Evolutionary conservation across 1,140 invertebrate genomes (phyloP), one percentile per base, ranked within the genome.

Genomic region (Eumaeus atala): DNA sequence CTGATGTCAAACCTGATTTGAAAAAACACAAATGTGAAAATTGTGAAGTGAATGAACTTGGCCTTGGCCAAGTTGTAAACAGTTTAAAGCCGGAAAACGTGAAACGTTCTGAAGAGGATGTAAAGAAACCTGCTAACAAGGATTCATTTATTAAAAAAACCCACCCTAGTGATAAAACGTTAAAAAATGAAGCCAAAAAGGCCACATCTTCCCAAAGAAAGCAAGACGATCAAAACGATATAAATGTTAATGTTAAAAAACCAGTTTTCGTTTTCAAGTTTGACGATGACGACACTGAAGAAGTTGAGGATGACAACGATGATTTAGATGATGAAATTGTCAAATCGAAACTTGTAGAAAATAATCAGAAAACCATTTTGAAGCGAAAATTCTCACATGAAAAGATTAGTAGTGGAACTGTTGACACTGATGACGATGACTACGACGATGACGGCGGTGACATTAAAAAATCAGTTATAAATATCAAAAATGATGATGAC

Each of bases 31-130:
- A 74, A 59, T 81, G 77, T 77, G 78, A 82, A 44, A 62, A 73
- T 57, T 86, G 83, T 84, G 77, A 78, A 62, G 76, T 75, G 67
- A 80, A 70, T 68, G 73, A 78, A 56, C 58, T 61, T 64, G 66
- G 75, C 62, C 64, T 77, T 64, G 69, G 66, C 68, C 63, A 68
- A 56, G 67, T 67, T 52, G 48, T 66, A 51, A 61, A 74, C 61
- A 81, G 69, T 78, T 72, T 70, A 66, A 81, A 79, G 73, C 62
- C 70, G 52, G 76, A 82, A 62, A 78, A 68, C 82, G 72, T 61
- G 40, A 84, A 74, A 59, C 65, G 59, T 59, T 40, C 53, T 17
- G 58, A 62, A 51, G 77, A 75, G 40, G 71, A 75, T 54, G 44
- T 77, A 38, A 84, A 82, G 28, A 75, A 77, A 62, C 61, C 53